Percentiles rank a stretch among this genome's conserved stretches.
These are phyloP conservation scores for Tarsius wallacei DNA, from an alignment of 2,797 vertebrate genomes.

Conservation along the genomic window DNA sequence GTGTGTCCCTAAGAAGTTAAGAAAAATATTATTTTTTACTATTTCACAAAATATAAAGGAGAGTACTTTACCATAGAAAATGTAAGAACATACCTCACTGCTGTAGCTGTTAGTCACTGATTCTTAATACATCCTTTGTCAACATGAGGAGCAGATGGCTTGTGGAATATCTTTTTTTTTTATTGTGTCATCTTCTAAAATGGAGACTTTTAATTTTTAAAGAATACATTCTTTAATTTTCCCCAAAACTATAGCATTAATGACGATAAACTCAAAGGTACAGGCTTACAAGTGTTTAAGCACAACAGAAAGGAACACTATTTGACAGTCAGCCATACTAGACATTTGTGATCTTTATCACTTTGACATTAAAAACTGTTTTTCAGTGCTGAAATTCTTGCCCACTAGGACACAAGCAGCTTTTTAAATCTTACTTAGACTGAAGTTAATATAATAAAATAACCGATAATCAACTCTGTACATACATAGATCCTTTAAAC, in stretches of 20 bases:
- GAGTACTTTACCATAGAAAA: slow-evolving; percentile 58
- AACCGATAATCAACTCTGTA: neutral
- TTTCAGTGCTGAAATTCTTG: slow-evolving; percentile 85
- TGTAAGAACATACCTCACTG: slow-evolving; percentile 56
- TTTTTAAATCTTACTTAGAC: slow-evolving; percentile 82
- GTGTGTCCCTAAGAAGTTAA: slow-evolving; percentile 11
- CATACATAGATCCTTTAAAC: neutral
- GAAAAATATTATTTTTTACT: slow-evolving; percentile 66
- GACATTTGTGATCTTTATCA: slow-evolving; percentile 85
- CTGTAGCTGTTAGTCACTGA: slow-evolving; percentile 57
- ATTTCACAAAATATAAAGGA: slow-evolving; percentile 75
- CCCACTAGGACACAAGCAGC: slow-evolving; percentile 74
- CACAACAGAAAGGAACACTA: slow-evolving; percentile 68
- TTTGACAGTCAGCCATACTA: slow-evolving; percentile 79
- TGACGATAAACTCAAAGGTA: slow-evolving; percentile 54
- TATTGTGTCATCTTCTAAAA: slow-evolving; percentile 49
- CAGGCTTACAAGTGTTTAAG: slow-evolving; percentile 46
- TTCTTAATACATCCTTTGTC: slow-evolving; percentile 57
- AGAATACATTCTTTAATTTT: slow-evolving; percentile 75
- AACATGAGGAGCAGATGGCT: slow-evolving; percentile 67
- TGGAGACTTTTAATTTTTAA: slow-evolving; percentile 60
- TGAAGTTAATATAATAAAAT: slow-evolving; percentile 71
- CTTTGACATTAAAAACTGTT: slow-evolving; percentile 74
- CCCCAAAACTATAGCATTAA: slow-evolving; percentile 57
- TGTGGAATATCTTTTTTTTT: slow-evolving; percentile 52